Base-by-base conservation (phyloP, 2,888 invertebrate genomes). In the Empis livida region DNA sequence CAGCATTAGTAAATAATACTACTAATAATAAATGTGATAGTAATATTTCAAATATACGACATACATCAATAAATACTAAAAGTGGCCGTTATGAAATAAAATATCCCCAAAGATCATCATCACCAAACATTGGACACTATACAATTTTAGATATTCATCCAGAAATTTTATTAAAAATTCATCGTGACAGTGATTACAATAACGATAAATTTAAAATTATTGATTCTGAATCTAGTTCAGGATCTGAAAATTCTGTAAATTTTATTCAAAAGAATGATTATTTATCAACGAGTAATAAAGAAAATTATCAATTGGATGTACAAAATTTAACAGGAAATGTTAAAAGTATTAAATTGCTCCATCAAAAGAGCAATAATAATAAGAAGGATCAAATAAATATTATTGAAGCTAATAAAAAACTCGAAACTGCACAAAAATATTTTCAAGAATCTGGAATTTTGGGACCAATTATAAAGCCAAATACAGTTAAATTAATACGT, bases 371-470 rank as follows among this genome's bases (percentile, higher is more conserved):
- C 23, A 27, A 8, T 27, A 27, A 27, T 27, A 35, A 35, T 35
- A n/a, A 13, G 2, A 35, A 35, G 35, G 35, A 35, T 35, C 3
- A 35, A 35, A 35, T 2, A 13, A 35, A 5, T n/a, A 35, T n/a
- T 35, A 5, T 5, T 5, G n/a, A 13, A 35, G n/a, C 35, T n/a
- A 35, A 35, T n/a, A n/a, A 9, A 27, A 32, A 49, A 44, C 57
- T 59, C 41, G 56, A 57, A 47, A 59, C 60, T 1, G 63, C 63
- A 2, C 59, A 59, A 45, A 59, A 57, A 50, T 61, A 59, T 51
- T 60, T 60, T 40, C 54, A 59, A 35, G 63, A 63, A 50, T 61
- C 60, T 43, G 62, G 63, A 10, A 62, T 63, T 17, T 47, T 63
- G 30, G 63, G 62, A n/a, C 61, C 62, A 2, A 54, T 58, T 16